phyloP scores from a whole-genome alignment of 2,888 invertebrate species.

The Junonia oenone region DNA sequence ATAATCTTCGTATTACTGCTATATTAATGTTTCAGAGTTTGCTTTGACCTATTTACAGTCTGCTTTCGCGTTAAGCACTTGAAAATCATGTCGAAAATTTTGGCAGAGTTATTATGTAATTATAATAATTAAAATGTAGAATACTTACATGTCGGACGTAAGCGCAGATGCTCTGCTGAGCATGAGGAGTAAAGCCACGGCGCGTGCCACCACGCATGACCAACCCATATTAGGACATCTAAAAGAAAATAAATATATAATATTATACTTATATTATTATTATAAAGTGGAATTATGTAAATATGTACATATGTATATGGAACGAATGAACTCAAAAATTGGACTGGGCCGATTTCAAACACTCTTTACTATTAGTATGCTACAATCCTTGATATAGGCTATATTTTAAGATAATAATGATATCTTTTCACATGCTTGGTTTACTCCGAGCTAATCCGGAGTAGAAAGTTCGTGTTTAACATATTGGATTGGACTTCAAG shows the following conservation, averaged over 20 bases:
- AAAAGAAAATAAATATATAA: constrained; percentile 57
- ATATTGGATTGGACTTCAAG: too few relatives aligned
- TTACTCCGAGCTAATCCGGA: too few relatives aligned
- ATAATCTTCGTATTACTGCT: not conserved
- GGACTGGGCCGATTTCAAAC: too few relatives aligned
- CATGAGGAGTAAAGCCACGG: constrained; percentile 82
- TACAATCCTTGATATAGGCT: too few relatives aligned
- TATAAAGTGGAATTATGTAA: not conserved
- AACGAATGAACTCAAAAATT: too few relatives aligned
- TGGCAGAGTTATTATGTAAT: not conserved
- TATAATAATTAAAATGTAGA: not conserved
- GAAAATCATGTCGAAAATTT: not conserved
- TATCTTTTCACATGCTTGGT: too few relatives aligned
- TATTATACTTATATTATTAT: not conserved
- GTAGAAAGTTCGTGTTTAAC: too few relatives aligned
- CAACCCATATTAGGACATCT: constrained; percentile 96
- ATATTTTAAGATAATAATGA: too few relatives aligned
- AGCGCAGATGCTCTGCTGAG: constrained; percentile 73
- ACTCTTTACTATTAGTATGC: too few relatives aligned
- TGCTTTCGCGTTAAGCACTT: not conserved
- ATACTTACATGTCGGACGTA: constrained; percentile 79
- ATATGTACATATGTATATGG: too few relatives aligned
- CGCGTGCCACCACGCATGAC: constrained; percentile 89
- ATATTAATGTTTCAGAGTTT: not conserved
- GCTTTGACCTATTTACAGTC: not conserved